phyloP scores from a whole-genome alignment of 2,113 vertebrate genomes.

The Heptranchias perlo region DNA sequence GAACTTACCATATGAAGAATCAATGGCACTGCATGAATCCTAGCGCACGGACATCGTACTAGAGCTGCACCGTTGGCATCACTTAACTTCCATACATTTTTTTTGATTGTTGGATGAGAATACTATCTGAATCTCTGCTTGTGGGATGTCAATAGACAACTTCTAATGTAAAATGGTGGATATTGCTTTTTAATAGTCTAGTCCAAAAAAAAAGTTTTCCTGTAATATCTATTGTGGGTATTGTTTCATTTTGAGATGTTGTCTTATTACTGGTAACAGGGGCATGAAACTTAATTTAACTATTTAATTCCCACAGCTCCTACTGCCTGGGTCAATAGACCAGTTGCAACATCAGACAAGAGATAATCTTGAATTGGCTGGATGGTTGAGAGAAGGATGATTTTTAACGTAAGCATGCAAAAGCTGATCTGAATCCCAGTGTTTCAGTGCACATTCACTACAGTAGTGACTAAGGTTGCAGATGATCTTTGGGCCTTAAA shows the following conservation, averaged over 20 bases:
- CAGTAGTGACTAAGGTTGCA: neutral
- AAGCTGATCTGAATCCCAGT: constrained; percentile 37
- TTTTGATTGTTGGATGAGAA: neutral
- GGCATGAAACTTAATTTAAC: neutral
- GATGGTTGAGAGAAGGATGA: neutral
- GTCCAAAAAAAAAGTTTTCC: neutral
- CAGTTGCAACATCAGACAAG: constrained; percentile 57
- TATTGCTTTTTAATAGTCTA: neutral
- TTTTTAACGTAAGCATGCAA: neutral
- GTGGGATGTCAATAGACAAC: neutral
- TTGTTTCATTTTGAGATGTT: neutral
- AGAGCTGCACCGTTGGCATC: neutral
- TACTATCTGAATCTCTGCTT: neutral
- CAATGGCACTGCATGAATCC: neutral
- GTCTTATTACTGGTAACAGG: neutral
- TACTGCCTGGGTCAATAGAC: constrained; percentile 59
- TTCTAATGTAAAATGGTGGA: neutral
- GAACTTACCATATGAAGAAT: neutral
- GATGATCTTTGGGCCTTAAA: neutral
- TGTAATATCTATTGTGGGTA: neutral
- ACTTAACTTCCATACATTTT: neutral
- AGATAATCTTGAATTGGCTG: constrained; percentile 47
- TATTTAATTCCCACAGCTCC: constrained; percentile 48
- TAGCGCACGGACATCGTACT: neutral
- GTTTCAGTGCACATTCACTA: constrained; percentile 38